These are phyloP conservation scores for Periparus ater DNA, from an alignment of 2,797 vertebrate species.

Conservation along the genomic window DNA sequence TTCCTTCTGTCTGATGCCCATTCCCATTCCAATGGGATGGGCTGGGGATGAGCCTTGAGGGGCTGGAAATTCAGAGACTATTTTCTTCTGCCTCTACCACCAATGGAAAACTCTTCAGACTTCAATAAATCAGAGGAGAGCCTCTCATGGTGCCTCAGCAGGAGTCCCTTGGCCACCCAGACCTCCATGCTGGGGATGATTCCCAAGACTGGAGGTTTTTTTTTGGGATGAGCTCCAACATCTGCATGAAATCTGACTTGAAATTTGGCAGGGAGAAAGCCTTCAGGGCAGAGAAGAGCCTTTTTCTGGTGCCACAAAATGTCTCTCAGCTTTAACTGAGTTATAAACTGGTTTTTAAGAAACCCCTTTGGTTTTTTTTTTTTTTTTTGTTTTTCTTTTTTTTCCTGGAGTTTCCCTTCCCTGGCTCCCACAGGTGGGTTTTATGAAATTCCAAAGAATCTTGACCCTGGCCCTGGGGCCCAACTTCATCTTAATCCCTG, in stretches of 20 bases:
- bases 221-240: background rate
- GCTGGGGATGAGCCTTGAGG: background rate
- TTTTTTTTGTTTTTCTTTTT: no score
- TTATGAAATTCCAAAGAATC: background rate
- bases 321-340: background rate
- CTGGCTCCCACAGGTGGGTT: background rate
- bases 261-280: background rate
- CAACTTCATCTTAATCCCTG: background rate
- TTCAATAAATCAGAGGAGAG: background rate
- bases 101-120: background rate
- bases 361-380: background rate
- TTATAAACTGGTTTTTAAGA: background rate
- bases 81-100: background rate
- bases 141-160: background rate
- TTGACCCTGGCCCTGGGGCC: background rate
- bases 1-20: background rate
- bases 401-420: background rate
- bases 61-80: background rate
- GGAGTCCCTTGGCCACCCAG: background rate
- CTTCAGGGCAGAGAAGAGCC: background rate
- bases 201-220: background rate
- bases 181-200: background rate
- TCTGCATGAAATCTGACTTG: background rate
- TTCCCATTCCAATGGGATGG: rapidly evolving
- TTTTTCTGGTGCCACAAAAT: background rate